Evolutionary conservation across 1,140 invertebrate genomes (phyloP), one percentile per base, ranked within the genome.

Genomic region (Eulimnadia texana): DNA sequence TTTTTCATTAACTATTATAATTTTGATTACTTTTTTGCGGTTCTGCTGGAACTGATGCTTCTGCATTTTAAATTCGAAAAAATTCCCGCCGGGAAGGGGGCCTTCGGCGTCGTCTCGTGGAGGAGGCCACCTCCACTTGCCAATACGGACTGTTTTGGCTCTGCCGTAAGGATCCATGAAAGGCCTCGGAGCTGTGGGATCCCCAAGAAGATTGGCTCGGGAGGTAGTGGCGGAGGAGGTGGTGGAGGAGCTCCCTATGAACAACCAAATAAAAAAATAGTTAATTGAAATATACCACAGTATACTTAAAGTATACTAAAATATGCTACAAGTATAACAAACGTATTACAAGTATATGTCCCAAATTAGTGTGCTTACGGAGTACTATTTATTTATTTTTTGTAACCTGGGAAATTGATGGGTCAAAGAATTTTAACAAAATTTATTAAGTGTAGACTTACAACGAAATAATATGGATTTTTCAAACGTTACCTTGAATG

Each of bases 121-220:
- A 19, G 93, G 94, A 27, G 93, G 93, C 92, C 93, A 97, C 58
- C 92, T 76, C 88, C 93, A 94, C 76, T 95, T 95, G 10, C 93
- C 93, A 56, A 98, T 95, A 51, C 93, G 76, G 3, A 98, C 92
- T 0, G 93, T 97, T 70, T 94, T 93, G 0, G 93, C 93, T 51
- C 93, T 73, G 1, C 92, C 90, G 65, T 93, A 93, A 0, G 89
- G 89, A 72, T 93, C 90, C 28, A 92, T 76, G 69, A 92, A 93
- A 2, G 87, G 87, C 19, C 86, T 73, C 1, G 80, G 80, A 70
- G 87, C 85, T 1, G 82, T 85, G 0, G 85, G 83, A 70, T 88
- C 85, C 81, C 80, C n/a, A 78, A 79, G 22, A 55, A 57, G 66
- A 90, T 84, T 42, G 88, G 75, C 22, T 86, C 85, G 25, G 87